Percentiles rank a stretch among this genome's conserved stretches.
Evolutionary conservation across 2,888 invertebrate species (phyloP).

Genomic region (Entomobrya proxima): DNA sequence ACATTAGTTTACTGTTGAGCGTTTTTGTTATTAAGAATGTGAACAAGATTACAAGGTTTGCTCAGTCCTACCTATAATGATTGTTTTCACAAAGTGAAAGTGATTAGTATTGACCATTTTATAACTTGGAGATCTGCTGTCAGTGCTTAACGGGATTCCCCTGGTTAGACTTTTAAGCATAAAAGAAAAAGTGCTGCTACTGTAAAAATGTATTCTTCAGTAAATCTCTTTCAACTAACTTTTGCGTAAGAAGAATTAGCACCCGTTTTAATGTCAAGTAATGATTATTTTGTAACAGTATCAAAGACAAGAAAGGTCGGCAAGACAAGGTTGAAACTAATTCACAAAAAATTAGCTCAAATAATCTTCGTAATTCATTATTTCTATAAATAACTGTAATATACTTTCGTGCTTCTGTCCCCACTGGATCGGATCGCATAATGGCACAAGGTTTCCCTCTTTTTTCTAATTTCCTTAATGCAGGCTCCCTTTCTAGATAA

Average conservation of each 20-base stretch:
- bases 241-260: conserved; percentile 49
- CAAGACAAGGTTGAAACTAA: conserved; percentile 11
- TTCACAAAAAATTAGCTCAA: conserved; percentile 22
- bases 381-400: not conserved
- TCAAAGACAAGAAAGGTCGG: not conserved
- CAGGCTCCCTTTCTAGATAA: not conserved
- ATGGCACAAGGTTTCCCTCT: conserved; percentile 41
- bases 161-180: not conserved
- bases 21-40: not conserved
- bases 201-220: not conserved
- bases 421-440: conserved; percentile 56
- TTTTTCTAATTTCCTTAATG: conserved; percentile 44
- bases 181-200: not conserved
- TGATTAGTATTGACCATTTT: not conserved
- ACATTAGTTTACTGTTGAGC: conserved; percentile 16
- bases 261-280: conserved; percentile 50
- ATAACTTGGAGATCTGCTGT: conserved; percentile 11
- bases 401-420: conserved; percentile 6
- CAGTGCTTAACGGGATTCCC: not conserved
- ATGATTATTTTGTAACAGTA: conserved; percentile 15
- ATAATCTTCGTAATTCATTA: conserved; percentile 1
- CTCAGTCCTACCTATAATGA: not conserved
- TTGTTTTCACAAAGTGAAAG: conserved; percentile 10
- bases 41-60: not conserved
- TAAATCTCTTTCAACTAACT: conserved; percentile 55